Evolutionary conservation across 2,113 vertebrate species (phyloP).

Genomic region (Sminthopsis crassicaudata): DNA sequence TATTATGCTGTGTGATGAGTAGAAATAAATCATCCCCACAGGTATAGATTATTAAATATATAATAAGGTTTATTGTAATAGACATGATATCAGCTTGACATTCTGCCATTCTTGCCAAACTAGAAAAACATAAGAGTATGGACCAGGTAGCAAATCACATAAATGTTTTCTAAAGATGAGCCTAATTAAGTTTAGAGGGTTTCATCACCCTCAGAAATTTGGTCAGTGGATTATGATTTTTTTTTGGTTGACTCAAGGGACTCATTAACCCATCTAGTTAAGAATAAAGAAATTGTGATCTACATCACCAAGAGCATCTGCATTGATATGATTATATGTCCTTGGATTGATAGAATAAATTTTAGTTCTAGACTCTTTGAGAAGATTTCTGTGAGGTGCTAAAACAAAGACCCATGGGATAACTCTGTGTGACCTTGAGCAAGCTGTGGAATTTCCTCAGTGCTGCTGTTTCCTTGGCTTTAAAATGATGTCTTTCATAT

Average conservation of each 20-base stretch:
- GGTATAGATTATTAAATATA: neutral
- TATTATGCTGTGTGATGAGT: neutral
- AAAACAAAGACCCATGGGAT: neutral
- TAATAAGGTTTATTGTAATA: neutral
- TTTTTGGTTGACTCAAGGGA: neutral
- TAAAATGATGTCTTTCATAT: neutral
- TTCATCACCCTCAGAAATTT: neutral
- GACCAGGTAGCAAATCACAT: neutral
- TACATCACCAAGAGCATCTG: neutral
- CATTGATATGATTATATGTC: neutral
- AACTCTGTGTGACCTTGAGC: neutral
- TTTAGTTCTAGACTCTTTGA: neutral
- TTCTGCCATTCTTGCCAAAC: neutral
- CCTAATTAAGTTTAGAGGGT: neutral
- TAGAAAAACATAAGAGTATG: neutral
- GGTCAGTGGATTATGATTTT: neutral
- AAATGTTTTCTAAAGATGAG: neutral
- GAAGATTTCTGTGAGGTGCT: neutral
- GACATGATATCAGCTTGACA: neutral
- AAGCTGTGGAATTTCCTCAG: neutral
- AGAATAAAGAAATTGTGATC: neutral
- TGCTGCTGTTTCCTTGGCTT: neutral
- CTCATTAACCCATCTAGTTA: neutral
- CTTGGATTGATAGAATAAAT: neutral
- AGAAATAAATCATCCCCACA: conserved; percentile 1